phyloP scores from a whole-genome alignment of 2,113 vertebrate genomes.

The Tautogolabrus adspersus region DNA sequence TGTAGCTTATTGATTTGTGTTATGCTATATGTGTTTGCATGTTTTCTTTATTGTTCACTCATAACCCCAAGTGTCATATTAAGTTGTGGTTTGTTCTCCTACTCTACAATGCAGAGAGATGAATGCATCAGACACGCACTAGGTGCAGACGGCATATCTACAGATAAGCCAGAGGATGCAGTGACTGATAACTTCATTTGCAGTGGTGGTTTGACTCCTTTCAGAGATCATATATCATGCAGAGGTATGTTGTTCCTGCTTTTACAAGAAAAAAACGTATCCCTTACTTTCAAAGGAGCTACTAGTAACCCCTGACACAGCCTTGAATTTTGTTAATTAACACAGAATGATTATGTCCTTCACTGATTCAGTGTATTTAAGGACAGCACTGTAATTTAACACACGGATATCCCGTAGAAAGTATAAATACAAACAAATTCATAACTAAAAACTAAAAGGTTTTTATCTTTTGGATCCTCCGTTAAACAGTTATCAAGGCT shows the following conservation, averaged over 20 bases:
- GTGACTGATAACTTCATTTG: conserved; percentile 83
- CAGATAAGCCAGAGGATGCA: conserved; percentile 6
- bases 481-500: not conserved
- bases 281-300: no score
- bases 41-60: not conserved
- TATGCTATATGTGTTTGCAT: not conserved
- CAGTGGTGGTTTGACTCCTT: conserved; percentile 58
- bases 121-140: conserved; percentile 73
- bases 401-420: no score
- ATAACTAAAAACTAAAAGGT: no score
- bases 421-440: no score
- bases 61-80: not conserved
- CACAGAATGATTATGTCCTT: not conserved
- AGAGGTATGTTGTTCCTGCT: conserved; percentile 59
- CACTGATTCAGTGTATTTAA: not conserved
- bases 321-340: not conserved
- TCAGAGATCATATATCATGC: conserved; percentile 72
- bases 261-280: no score
- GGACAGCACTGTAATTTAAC: no score
- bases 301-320: not conserved
- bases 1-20: not conserved
- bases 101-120: conserved; percentile 56
- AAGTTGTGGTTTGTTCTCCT: not conserved
- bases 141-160: conserved; percentile 18
- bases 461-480: no score